phyloP scores from a whole-genome alignment of 2,888 invertebrate species.

The Ashinkailepas kermadecensis region DNA sequence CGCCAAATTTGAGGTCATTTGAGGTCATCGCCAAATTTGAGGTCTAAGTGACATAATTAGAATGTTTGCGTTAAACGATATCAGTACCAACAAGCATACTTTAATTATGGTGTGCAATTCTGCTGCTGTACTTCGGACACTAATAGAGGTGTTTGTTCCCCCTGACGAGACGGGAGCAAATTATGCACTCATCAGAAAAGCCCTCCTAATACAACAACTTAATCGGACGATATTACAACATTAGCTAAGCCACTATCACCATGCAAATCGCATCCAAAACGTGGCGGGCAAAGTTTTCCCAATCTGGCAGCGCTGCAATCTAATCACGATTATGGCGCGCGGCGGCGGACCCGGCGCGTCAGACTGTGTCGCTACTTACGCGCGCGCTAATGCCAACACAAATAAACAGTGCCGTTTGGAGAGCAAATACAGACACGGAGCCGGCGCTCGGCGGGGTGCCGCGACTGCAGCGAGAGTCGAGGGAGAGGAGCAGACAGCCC shows the following conservation, averaged over 20 bases:
- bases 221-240: not conserved
- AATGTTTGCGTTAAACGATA: too few species aligned
- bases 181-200: not conserved
- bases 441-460: not conserved
- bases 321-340: conserved; percentile 9
- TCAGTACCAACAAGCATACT: too few species aligned
- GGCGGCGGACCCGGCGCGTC: not conserved
- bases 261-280: not conserved
- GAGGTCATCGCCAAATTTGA: not conserved
- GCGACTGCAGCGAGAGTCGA: not conserved
- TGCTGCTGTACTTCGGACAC: too few species aligned
- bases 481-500: not conserved
- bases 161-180: too few species aligned
- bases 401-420: conserved; percentile 5
- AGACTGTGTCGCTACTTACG: not conserved
- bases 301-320: conserved; percentile 1
- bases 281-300: not conserved
- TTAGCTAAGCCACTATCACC: not conserved
- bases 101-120: too few species aligned
- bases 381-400: not conserved
- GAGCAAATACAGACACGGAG: not conserved
- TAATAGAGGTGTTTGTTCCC: too few species aligned
- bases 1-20: not conserved
- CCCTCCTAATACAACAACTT: not conserved
- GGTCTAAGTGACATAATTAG: too few species aligned